A percentile compares a stretch with the other conserved stretches of the same genome.
Evolutionary conservation across 1,140 invertebrate genomes (phyloP).

Genomic region (Brachionus manjavacas): DNA sequence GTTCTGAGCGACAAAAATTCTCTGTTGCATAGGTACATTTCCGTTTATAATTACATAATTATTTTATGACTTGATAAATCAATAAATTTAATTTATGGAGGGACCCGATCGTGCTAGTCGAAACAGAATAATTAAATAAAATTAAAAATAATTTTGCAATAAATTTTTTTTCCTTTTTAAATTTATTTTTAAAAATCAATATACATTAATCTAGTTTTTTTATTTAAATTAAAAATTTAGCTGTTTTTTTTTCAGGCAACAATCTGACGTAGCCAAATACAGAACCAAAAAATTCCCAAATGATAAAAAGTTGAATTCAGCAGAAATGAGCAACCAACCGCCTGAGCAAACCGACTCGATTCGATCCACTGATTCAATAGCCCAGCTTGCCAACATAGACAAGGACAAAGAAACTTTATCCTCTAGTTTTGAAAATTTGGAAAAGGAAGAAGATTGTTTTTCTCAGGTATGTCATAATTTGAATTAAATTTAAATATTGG

Average conservation of each 20-base stretch:
- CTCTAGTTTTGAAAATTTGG: background rate
- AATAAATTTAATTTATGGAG: background rate
- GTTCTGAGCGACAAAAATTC: background rate
- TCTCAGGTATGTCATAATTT: background rate
- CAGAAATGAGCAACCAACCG: background rate
- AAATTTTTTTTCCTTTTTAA: background rate
- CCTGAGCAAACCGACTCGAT: background rate
- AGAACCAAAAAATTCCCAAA: background rate
- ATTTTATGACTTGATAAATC: background rate
- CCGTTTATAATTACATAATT: constrained; percentile 22
- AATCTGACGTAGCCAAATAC: background rate
- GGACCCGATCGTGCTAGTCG: background rate
- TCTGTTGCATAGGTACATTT: constrained; percentile 24
- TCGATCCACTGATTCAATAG: background rate
- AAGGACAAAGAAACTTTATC: background rate
- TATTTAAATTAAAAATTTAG: background rate
- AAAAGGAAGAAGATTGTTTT: background rate
- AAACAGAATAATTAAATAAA: constrained; percentile 12
- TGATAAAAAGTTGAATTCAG: background rate
- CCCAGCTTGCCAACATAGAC: background rate
- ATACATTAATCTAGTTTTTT: background rate
- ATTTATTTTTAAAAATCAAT: background rate
- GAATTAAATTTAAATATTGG: background rate
- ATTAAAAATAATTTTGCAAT: constrained; percentile 35
- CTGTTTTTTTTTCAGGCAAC: background rate